Percentiles rank a stretch among this genome's conserved stretches.
Evolutionary conservation across 2,113 vertebrate genomes (phyloP).

Genomic region (Sclerurus mexicanus): DNA sequence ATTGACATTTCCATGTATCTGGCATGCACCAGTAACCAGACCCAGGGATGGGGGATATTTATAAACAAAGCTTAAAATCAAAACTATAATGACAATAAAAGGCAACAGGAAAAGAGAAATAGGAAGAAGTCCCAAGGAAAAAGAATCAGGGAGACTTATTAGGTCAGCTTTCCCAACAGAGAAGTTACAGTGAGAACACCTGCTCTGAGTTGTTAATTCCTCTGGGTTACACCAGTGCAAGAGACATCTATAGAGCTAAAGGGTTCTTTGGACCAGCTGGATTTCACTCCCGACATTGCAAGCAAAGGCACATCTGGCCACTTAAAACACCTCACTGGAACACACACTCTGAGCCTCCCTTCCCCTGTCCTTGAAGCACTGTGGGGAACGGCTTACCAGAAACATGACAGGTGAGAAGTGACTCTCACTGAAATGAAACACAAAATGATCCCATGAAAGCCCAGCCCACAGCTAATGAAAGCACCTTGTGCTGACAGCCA

Average conservation of each 20-base stretch:
- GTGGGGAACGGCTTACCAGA: not conserved
- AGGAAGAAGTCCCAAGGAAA: not conserved
- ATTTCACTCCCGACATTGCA: not conserved
- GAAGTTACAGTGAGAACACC: not conserved
- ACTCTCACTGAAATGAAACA: not conserved
- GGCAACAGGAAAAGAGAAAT: not conserved
- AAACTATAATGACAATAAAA: not conserved
- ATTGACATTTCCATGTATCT: not conserved
- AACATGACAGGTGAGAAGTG: not conserved
- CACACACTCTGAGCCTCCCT: not conserved
- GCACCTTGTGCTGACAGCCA: conserved; percentile 11
- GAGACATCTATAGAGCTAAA: not conserved
- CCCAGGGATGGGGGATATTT: not conserved
- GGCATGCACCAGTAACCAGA: not conserved
- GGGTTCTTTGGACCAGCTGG: not conserved
- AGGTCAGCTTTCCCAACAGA: not conserved
- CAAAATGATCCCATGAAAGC: not conserved
- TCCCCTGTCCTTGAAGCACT: not conserved
- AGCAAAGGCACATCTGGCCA: not conserved
- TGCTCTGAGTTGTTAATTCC: not conserved
- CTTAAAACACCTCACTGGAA: not conserved
- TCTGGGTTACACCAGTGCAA: not conserved
- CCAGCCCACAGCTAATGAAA: conserved; percentile 52
- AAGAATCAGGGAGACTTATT: not conserved
- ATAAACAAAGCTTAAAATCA: not conserved